Evolutionary conservation across 2,888 invertebrate genomes (phyloP).

Genomic region (Leucozona laternaria): DNA sequence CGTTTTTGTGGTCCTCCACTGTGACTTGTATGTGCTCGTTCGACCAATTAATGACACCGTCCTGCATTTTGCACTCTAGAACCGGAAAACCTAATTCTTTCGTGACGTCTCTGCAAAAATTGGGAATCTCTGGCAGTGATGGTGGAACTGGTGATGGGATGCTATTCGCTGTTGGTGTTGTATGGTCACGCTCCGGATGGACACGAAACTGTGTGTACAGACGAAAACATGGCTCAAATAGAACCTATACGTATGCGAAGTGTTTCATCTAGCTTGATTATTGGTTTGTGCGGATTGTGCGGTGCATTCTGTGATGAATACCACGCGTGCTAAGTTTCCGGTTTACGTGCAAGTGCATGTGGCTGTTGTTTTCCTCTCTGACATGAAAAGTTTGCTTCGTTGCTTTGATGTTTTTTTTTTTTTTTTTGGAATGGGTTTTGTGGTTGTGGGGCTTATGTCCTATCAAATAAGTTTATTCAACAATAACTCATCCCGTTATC

Average conservation of each 20-base stretch:
- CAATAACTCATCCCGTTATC: slow-evolving; percentile 10
- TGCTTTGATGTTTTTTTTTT: too few species aligned
- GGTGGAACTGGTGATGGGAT: slow-evolving; percentile 4
- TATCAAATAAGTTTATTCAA: slow-evolving; percentile 8
- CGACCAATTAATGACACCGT: slow-evolving; percentile 56
- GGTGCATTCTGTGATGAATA: slow-evolving; percentile 35
- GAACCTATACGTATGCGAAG: not conserved
- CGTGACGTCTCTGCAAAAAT: slow-evolving; percentile 25
- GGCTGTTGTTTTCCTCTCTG: not conserved
- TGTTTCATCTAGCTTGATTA: slow-evolving; percentile 25
- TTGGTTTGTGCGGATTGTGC: slow-evolving; percentile 27
- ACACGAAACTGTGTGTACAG: slow-evolving; percentile 42
- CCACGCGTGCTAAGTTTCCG: slow-evolving; percentile 26
- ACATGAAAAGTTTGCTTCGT: slow-evolving; percentile 6
- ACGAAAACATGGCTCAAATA: not conserved
- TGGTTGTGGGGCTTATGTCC: slow-evolving; percentile 1
- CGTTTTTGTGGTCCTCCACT: slow-evolving; percentile 13
- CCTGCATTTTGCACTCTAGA: slow-evolving; percentile 33
- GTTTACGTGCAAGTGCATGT: not conserved
- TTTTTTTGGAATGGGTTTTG: not conserved
- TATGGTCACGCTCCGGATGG: slow-evolving; percentile 1
- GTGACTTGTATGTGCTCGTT: slow-evolving; percentile 37
- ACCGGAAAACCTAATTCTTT: slow-evolving; percentile 53
- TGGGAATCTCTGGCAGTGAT: slow-evolving; percentile 36
- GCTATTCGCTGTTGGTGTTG: slow-evolving; percentile 36